phyloP scores from a whole-genome alignment of 92 coral and sea anemone genomes.

The Siderastrea siderea region DNA sequence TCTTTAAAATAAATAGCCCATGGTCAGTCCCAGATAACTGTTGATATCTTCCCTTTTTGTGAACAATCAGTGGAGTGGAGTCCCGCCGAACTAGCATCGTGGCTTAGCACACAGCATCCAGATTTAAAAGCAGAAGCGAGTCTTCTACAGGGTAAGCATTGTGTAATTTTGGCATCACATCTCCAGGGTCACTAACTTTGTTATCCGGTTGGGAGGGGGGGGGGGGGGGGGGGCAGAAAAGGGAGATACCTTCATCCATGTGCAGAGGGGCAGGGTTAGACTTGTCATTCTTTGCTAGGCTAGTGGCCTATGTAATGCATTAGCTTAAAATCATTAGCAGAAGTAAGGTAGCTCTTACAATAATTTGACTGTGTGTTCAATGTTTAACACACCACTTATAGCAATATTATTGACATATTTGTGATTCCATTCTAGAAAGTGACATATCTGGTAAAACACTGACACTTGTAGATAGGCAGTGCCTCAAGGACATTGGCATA shows the following conservation, averaged over 20 bases:
- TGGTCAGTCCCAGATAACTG: background rate
- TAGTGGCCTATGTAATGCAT: background rate
- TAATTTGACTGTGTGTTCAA: background rate
- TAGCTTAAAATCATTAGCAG: no score
- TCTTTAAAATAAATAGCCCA: no score
- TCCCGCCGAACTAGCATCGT: constrained; percentile 18
- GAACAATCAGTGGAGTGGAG: constrained; percentile 16
- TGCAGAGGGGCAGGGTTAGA: background rate
- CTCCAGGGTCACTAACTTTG: background rate
- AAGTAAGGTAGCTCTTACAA: no score
- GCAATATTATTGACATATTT: background rate
- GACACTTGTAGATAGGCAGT: constrained; percentile 42
- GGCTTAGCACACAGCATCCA: constrained; percentile 10
- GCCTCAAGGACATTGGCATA: constrained; percentile 54
- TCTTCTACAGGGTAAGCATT: constrained; percentile 10
- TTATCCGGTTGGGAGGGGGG: background rate
- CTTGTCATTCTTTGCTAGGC: no score
- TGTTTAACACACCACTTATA: background rate
- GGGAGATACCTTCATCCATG: background rate
- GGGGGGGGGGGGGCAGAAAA: background rate
- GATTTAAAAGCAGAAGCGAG: constrained; percentile 2
- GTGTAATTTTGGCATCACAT: background rate
- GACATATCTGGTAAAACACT: constrained; percentile 54
- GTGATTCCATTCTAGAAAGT: background rate
- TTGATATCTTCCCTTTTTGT: background rate